Percentiles rank a stretch among this genome's conserved stretches.
phyloP scores from a whole-genome alignment of 2,797 vertebrate genomes.

The Myotis myotis region DNA sequence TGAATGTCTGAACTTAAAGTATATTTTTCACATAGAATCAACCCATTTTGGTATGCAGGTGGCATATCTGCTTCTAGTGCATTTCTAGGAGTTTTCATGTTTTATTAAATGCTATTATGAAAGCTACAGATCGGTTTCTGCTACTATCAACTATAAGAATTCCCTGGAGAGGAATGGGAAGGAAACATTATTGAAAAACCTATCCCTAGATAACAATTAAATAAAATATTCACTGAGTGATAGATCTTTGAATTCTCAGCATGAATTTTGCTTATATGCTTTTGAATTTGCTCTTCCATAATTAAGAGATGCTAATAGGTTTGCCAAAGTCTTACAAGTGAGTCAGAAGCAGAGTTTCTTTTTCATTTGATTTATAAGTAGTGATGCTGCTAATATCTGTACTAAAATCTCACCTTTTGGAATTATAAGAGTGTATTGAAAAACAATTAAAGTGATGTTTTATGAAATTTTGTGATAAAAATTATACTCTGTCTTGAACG shows the following conservation, averaged over 20 bases:
- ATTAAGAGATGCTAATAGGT: slow-evolving; percentile 78
- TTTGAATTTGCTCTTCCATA: slow-evolving; percentile 71
- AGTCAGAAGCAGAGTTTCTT: slow-evolving; percentile 70
- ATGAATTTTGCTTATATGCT: slow-evolving; percentile 33
- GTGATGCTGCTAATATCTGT: slow-evolving; percentile 70
- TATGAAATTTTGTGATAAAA: slow-evolving; percentile 65
- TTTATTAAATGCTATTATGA: slow-evolving; percentile 21
- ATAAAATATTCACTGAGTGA: not conserved
- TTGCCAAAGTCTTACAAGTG: slow-evolving; percentile 63
- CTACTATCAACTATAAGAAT: not conserved
- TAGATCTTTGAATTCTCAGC: slow-evolving; percentile 14
- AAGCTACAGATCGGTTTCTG: not conserved
- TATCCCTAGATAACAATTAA: slow-evolving; percentile 28
- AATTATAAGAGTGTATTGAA: slow-evolving; percentile 56
- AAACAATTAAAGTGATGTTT: slow-evolving; percentile 72
- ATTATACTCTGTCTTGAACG: slow-evolving; percentile 67
- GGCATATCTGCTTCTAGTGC: not conserved
- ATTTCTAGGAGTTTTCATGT: not conserved
- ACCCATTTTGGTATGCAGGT: not conserved
- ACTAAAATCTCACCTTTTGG: slow-evolving; percentile 74
- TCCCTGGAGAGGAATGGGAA: slow-evolving; percentile 2
- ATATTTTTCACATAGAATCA: not conserved
- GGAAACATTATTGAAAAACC: slow-evolving; percentile 29
- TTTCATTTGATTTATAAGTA: slow-evolving; percentile 72
- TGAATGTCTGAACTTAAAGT: not conserved